Conservation (phyloP, 2,888 invertebrate species). For the Callyntrura guangdongensis region DNA sequence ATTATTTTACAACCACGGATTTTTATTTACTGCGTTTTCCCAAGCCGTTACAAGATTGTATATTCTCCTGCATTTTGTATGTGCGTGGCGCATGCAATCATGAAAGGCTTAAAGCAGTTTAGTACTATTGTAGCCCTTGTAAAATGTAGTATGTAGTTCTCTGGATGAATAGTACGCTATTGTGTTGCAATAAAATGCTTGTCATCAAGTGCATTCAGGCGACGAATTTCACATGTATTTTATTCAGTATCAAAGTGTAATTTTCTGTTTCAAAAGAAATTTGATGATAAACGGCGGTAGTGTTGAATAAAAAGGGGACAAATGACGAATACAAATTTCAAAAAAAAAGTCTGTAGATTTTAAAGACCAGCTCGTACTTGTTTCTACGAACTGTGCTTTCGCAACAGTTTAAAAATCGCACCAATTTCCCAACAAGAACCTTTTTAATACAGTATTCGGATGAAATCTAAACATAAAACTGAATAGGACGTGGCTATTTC, state of each 20-base stretch:
- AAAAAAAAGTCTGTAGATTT: slow-evolving; percentile 34
- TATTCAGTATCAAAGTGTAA: slow-evolving; percentile 59
- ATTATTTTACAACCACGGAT: slow-evolving; percentile 56
- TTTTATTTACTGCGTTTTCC: slow-evolving; percentile 10
- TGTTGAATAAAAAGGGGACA: slow-evolving; percentile 35
- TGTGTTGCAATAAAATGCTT: slow-evolving; percentile 71
- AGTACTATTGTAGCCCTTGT: neutral
- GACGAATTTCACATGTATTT: slow-evolving; percentile 60
- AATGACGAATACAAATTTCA: slow-evolving; percentile 28
- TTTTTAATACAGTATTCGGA: neutral
- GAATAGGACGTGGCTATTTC: neutral
- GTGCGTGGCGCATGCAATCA: slow-evolving; percentile 18
- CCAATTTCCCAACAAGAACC: too few relatives aligned
- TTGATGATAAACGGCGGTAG: slow-evolving; percentile 1
- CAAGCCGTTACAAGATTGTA: slow-evolving; percentile 16
- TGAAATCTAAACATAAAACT: slow-evolving; percentile 1
- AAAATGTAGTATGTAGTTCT: slow-evolving; percentile 25
- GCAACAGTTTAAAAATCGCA: too few relatives aligned
- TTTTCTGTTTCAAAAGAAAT: slow-evolving; percentile 47
- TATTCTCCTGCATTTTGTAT: neutral
- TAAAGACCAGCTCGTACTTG: too few relatives aligned
- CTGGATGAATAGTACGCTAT: slow-evolving; percentile 49
- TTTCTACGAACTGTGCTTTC: too few relatives aligned
- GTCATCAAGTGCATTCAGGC: slow-evolving; percentile 66
- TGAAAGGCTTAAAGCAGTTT: neutral